Evolutionary conservation across 2,888 invertebrate genomes (phyloP), one percentile per base, ranked within the genome.

Genomic region (Seira ritae): DNA sequence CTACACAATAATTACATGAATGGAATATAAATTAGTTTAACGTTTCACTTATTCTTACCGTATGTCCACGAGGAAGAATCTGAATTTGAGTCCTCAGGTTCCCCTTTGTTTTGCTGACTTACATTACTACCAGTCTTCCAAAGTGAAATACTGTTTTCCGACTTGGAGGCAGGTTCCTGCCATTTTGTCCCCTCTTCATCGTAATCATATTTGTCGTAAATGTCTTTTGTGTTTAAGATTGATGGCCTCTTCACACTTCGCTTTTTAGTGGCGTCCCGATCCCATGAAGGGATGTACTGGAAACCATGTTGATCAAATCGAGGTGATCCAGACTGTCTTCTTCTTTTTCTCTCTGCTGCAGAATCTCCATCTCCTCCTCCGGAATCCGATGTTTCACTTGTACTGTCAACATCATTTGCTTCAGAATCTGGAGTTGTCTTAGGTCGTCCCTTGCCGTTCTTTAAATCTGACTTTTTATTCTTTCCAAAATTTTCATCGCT

Each of bases 221-320:
- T 85, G 66, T 85, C 85, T 78, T 74, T 81, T 1, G 77, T 72
- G 1, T 83, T 83, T 6, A 83, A 17, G 24, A 83, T 83, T 12
- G 80, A 78, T 8, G 77, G 78, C 19, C 42, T 50, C 31, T 78
- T 79, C 0, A 75, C 74, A 42, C 75, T 78, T 15, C 79, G 74
- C 17, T 78, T 75, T 46, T 79, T 76, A 12, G 15, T 66, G 19
- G 65, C 60, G 15, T 80, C 79, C 75, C 79, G 71, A 19, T 80
- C 79, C 75, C 79, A 75, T 3, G 66, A 67, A 19, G 85, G 79
- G 50, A 85, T 50, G 55, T 82, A 71, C 20, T 85, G 75, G 50
- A 85, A 85, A 12, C 85, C 85, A 50, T 82, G 82, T 37, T 73
- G 79, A n/a, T 85, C 85, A 42, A 75, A 85, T 19, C 85, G 50